phyloP scores from a whole-genome alignment of 2,888 invertebrate species.

The Andrena flavipes region DNA sequence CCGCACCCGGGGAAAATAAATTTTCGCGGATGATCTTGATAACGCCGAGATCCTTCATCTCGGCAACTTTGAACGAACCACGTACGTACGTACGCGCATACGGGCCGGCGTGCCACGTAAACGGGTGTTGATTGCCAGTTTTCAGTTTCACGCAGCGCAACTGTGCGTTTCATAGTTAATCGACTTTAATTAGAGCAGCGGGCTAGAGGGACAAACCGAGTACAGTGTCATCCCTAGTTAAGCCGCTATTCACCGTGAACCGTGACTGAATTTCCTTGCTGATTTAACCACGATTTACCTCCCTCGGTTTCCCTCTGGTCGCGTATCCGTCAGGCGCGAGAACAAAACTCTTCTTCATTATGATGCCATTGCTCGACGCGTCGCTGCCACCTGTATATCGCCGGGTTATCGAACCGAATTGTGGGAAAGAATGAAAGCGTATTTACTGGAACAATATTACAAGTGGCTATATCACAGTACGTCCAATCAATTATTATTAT shows the following conservation, averaged over 20 bases:
- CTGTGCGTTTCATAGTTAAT: slow-evolving; percentile 56
- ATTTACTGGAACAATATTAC: too few relatives aligned
- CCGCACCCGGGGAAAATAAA: not conserved
- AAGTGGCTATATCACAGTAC: too few relatives aligned
- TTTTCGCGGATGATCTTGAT: not conserved
- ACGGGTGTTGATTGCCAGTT: slow-evolving; percentile 58
- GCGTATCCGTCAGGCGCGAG: not conserved
- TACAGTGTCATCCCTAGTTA: slow-evolving; percentile 58
- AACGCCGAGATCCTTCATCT: not conserved
- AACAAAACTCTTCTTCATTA: slow-evolving; percentile 15
- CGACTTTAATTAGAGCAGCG: slow-evolving; percentile 63
- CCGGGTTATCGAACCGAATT: not conserved
- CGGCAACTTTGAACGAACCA: not conserved
- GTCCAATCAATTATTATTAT: too few relatives aligned
- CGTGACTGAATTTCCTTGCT: slow-evolving; percentile 45
- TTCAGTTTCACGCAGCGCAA: slow-evolving; percentile 50
- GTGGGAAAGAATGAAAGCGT: too few relatives aligned
- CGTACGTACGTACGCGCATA: not conserved
- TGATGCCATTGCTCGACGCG: not conserved
- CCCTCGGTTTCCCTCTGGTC: slow-evolving; percentile 24
- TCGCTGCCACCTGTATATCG: not conserved
- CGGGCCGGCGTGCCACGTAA: slow-evolving; percentile 23
- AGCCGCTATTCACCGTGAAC: slow-evolving; percentile 58
- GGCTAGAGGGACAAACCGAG: slow-evolving; percentile 22
- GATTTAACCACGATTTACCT: slow-evolving; percentile 9